Base-by-base conservation (phyloP, 2,113 vertebrate genomes). In the Potamarius usumacintae region DNA sequence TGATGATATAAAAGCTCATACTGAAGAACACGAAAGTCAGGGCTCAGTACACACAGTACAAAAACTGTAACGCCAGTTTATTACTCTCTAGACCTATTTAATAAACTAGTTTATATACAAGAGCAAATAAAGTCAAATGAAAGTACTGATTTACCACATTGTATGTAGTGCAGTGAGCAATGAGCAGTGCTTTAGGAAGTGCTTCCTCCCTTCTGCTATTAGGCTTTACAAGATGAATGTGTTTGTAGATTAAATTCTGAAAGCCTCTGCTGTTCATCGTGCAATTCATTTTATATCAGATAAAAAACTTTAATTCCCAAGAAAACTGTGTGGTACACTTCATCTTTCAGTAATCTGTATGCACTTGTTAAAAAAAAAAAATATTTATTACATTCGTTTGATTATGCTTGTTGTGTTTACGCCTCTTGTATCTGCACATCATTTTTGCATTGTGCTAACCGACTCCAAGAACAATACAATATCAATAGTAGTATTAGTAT, bases 271-370 rank as follows among this genome's bases (percentile, higher is more conserved):
- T 42, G 57, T 62, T 82, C 30, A 58, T 58, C 2, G 27, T 10
- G n/a, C 55, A 80, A 20, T 58, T 58, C 55, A 27, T 60, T 58
- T 12, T 8, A 30, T 34, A 80, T 58, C 77, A 80, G 53, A 30
- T 80, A 78, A 78, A 27, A 27, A 55, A 78, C 6, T 78, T 78
- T 55, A 79, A 79, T 79, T 80, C 34, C 12, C n/a, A 18, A 14
- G 55, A 42, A 42, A 58, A 34, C 4, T 9, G 27, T 79, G n/a
- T 14, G 30, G 77, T 6, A 30, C 77, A 18, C 5, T 14, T 53
- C 76, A 55, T 78, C 52, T 30, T 79, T 57, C 77, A 9, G 12
- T 79, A 57, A 30, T 55, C 18, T 30, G 76, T 55, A 79, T 27
- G 27, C 14, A 4, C 12, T 27, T 25, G 48, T 42, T 55, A 17